phyloP scores from a whole-genome alignment of 2,797 vertebrate genomes.

The Anisognathus igniventris region DNA sequence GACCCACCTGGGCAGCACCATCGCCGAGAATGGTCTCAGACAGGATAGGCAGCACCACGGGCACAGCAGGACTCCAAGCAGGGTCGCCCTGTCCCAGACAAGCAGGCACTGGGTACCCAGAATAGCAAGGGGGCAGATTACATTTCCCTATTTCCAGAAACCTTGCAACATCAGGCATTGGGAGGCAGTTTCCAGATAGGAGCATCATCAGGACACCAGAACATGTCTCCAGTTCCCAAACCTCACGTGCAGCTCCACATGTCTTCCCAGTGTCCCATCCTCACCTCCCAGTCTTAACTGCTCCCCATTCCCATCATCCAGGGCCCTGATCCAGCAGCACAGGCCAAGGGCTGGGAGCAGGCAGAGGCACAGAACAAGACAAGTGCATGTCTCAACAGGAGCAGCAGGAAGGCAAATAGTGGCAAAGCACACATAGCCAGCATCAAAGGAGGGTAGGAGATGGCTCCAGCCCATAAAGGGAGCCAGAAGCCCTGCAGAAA shows the following conservation, averaged over 20 bases:
- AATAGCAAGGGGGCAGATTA: accelerated
- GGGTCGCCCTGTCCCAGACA: neutral
- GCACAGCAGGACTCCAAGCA: neutral
- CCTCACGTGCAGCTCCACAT: neutral
- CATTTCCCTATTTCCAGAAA: neutral
- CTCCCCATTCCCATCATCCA: neutral
- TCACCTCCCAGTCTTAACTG: neutral
- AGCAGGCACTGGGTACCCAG: neutral
- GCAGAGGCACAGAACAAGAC: neutral
- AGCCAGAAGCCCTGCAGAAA: neutral
- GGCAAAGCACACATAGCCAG: accelerated
- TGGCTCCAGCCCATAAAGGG: neutral
- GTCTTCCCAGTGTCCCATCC: neutral
- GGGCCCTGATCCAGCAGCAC: neutral
- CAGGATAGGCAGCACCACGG: accelerated
- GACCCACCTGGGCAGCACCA: neutral
- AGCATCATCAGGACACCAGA: neutral
- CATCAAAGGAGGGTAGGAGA: neutral
- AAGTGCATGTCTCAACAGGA: neutral
- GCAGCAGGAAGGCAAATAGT: neutral
- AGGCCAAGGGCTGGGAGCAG: neutral
- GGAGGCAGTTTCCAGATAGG: neutral
- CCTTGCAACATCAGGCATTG: accelerated
- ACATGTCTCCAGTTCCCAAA: neutral
- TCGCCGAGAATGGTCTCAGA: accelerated